A percentile compares a stretch with the other conserved stretches of the same genome.
phyloP scores from a whole-genome alignment of 1,140 invertebrate genomes.

The Maniola jurtina region DNA sequence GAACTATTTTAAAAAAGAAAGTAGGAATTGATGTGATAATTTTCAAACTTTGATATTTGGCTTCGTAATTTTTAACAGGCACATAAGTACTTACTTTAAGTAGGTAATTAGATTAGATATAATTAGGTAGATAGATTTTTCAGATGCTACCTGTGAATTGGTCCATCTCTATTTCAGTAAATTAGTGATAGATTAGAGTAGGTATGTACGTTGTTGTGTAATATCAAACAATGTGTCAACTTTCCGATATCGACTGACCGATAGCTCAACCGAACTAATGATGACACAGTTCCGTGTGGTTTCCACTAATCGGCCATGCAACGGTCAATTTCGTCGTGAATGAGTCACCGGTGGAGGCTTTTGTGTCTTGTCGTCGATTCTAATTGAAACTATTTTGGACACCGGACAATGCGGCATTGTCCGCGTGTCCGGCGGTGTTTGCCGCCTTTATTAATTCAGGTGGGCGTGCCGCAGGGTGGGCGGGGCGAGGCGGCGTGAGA shows the following conservation, averaged over 20 bases:
- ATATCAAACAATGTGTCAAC: not conserved
- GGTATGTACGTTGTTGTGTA: too few relatives aligned
- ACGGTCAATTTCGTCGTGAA: conserved; percentile 64
- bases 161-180: too few relatives aligned
- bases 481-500: conserved; percentile 52
- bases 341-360: conserved; percentile 58
- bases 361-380: conserved; percentile 68
- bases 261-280: conserved; percentile 16
- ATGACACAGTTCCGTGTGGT: conserved; percentile 22
- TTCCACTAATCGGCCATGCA: conserved; percentile 57
- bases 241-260: conserved; percentile 2
- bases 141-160: too few relatives aligned
- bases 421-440: conserved; percentile 76
- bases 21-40: too few relatives aligned
- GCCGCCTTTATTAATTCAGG: conserved; percentile 77
- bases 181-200: too few relatives aligned
- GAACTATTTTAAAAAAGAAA: too few relatives aligned
- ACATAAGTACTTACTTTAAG: too few relatives aligned
- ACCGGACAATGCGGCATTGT: conserved; percentile 75
- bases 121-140: too few relatives aligned
- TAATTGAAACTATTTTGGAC: conserved; percentile 78
- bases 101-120: too few relatives aligned
- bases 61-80: too few relatives aligned
- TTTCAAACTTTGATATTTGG: too few relatives aligned
- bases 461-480: conserved; percentile 62